These are phyloP conservation scores for Argyrosomus regius DNA, from an alignment of 2,797 vertebrate genomes.

Conservation along the genomic window DNA sequence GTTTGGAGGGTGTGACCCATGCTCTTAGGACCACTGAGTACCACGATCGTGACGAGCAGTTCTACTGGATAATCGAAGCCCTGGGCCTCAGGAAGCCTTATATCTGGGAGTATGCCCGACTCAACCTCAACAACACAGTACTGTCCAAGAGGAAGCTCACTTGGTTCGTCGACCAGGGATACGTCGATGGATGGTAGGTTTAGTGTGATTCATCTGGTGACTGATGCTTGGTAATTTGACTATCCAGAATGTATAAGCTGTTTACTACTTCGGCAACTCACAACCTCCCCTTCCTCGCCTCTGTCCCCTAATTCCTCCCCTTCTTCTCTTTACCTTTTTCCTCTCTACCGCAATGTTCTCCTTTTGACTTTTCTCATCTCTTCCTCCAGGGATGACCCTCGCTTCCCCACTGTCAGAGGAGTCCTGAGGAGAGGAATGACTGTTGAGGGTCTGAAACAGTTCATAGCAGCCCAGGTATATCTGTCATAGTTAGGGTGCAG, in stretches of 20 bases:
- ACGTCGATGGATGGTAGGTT: constrained; percentile 96
- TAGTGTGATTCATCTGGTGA: neutral
- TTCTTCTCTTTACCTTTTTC: neutral
- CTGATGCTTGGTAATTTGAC: neutral
- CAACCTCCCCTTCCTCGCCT: neutral
- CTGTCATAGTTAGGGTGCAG: no score
- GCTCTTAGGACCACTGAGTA: constrained; percentile 98
- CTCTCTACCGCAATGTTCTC: neutral
- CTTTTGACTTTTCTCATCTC: constrained; percentile 10
- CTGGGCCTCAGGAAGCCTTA: constrained; percentile 93
- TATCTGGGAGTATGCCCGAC: constrained; percentile 97
- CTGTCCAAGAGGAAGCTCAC: constrained; percentile 98
- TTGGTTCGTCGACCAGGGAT: constrained; percentile 98
- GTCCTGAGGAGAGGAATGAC: constrained; percentile 98
- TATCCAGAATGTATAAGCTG: neutral
- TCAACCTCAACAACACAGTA: constrained; percentile 98
- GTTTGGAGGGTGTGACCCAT: constrained; percentile 96
- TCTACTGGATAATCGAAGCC: constrained; percentile 96
- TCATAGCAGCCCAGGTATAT: constrained; percentile 96
- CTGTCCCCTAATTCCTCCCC: no score
- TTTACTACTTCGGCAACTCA: neutral
- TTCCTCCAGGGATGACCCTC: constrained; percentile 93
- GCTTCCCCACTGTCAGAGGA: constrained; percentile 98
- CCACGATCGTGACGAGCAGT: constrained; percentile 97
- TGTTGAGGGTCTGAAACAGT: constrained; percentile 97